These are phyloP conservation scores for Stegodyphus dumicola DNA, from an alignment of 1,140 invertebrate species.

Conservation along the genomic window DNA sequence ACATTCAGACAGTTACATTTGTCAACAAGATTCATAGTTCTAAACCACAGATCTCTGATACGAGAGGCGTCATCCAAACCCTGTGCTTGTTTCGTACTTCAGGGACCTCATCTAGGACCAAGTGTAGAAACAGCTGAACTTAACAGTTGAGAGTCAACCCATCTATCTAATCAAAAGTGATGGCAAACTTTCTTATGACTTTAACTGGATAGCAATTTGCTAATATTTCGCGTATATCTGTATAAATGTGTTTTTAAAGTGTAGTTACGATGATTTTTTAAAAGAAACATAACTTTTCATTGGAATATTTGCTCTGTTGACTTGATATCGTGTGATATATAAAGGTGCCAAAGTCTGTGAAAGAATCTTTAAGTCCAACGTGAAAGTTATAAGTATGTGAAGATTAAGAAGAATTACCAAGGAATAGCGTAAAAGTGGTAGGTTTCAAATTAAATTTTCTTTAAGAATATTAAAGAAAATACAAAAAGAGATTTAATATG, in stretches of 20 bases:
- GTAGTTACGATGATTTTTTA: conserved; percentile 8
- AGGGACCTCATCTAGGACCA: not conserved
- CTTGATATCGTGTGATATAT: too few species aligned
- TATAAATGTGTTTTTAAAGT: not conserved
- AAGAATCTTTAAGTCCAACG: too few species aligned
- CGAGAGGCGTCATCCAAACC: not conserved
- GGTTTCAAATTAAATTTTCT: too few species aligned
- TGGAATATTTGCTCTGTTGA: too few species aligned
- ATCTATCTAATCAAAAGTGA: too few species aligned
- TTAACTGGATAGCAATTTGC: not conserved
- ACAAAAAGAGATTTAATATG: too few species aligned
- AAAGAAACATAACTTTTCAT: not conserved
- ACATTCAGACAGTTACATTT: conserved; percentile 35
- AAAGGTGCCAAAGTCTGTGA: too few species aligned
- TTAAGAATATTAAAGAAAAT: too few species aligned
- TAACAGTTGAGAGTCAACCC: not conserved
- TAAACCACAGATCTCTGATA: not conserved
- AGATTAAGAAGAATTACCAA: too few species aligned
- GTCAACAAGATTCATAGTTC: conserved; percentile 18
- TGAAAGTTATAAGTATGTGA: too few species aligned
- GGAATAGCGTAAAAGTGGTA: too few species aligned
- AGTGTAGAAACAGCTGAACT: not conserved
- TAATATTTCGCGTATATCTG: not conserved
- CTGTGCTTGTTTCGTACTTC: not conserved
- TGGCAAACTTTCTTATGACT: too few species aligned